Base-by-base conservation (phyloP, 1,140 invertebrate species). In the Anthonomus grandis region DNA sequence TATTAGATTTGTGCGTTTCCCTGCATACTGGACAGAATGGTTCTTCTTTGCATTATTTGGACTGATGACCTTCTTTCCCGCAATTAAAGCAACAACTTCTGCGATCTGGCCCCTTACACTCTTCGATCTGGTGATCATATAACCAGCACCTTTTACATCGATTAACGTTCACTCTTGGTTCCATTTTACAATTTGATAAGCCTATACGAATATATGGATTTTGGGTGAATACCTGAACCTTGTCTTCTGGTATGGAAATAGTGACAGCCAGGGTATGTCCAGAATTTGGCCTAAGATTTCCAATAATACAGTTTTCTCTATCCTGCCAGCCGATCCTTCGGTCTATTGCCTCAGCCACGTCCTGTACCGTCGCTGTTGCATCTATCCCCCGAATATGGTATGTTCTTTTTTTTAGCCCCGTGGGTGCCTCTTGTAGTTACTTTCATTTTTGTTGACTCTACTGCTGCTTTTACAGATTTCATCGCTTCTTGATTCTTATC, bases 11-110 rank as follows among this genome's bases (percentile, higher is more conserved):
- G n/a, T n/a, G n/a, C n/a, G n/a, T n/a, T n/a, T n/a, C n/a, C n/a
- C n/a, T n/a, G n/a, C n/a, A n/a, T n/a, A n/a, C n/a, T n/a, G n/a
- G n/a, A n/a, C n/a, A n/a, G n/a, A n/a, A n/a, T n/a, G n/a, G n/a
- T n/a, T n/a, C n/a, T n/a, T n/a, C n/a, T 38, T 38, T 38, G n/a
- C 36, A 38, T 5, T 38, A 12, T n/a, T 38, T 38, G n/a, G 36
- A 38, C 4, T 13, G n/a, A 38, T 38, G 36, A 5, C 36, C 36
- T n/a, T 38, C 36, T n/a, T 38, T 38, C 4, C 36, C n/a, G n/a
- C 36, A 38, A 4, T 13, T 4, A 6, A 12, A 13, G 36, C 36
- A 38, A 12, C 4, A 4, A n/a, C n/a, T 4, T 6, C 12, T 13
- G 4, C 36, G n/a, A 13, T 38, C 36, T 38, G 36, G 36, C 4